phyloP scores from a whole-genome alignment of 2,888 invertebrate genomes.

The Oxyscelio sp. region DNA sequence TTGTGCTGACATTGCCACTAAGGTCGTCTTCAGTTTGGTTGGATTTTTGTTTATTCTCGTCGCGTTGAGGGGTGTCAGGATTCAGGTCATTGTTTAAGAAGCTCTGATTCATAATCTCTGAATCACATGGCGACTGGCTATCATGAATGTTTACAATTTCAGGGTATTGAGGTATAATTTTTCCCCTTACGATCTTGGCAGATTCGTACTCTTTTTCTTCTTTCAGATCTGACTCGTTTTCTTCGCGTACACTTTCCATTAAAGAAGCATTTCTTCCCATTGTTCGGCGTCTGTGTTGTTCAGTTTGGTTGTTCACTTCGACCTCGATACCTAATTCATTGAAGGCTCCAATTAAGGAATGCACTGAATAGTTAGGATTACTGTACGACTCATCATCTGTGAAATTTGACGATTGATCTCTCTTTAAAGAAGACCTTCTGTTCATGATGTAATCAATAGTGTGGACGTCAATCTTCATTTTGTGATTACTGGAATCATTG shows the following conservation, averaged over 20 bases:
- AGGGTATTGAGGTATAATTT: no score
- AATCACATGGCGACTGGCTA: no score
- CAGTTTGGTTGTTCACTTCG: constrained; percentile 38
- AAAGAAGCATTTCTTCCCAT: constrained; percentile 40
- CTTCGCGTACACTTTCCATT: constrained; percentile 44
- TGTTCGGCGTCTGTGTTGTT: constrained; percentile 42
- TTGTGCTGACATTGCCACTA: neutral
- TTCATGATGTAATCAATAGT: constrained; percentile 55
- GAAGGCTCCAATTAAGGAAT: constrained; percentile 50
- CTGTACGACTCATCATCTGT: constrained; percentile 14
- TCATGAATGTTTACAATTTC: neutral
- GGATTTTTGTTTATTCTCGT: neutral
- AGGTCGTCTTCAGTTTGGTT: neutral
- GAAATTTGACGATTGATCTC: neutral
- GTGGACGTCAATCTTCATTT: constrained; percentile 59
- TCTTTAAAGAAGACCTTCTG: constrained; percentile 12
- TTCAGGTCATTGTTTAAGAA: neutral
- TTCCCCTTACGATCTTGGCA: no score
- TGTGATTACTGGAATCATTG: constrained; percentile 13
- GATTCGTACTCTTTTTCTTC: no score
- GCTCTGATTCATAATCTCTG: neutral
- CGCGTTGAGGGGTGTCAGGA: neutral
- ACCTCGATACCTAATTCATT: constrained; percentile 63
- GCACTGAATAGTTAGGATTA: constrained; percentile 31
- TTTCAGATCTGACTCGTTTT: constrained; percentile 25